Evolutionary conservation across 2,113 vertebrate species (phyloP).

Genomic region (Alexandromys fortis): DNA sequence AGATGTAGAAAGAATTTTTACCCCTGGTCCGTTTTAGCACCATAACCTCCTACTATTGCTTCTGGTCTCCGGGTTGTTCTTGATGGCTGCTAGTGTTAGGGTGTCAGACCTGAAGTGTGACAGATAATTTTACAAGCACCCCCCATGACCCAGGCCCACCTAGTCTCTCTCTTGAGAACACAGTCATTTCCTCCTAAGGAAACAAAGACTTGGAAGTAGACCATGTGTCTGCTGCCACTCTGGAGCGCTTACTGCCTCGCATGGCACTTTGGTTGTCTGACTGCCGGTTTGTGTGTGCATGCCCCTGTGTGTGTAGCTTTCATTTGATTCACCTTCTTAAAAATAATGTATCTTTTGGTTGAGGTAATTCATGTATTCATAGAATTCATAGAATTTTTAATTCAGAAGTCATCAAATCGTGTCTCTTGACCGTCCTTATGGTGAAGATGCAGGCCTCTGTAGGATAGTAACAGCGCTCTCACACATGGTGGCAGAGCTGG

Average conservation of each 20-base stretch:
- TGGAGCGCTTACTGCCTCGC: not conserved
- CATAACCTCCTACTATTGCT: not conserved
- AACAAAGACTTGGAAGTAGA: not conserved
- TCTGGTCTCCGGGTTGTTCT: conserved; percentile 6
- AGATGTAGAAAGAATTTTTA: not conserved
- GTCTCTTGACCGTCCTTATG: not conserved
- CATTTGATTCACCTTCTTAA: not conserved
- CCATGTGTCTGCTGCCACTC: too few species aligned
- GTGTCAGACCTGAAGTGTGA: not conserved
- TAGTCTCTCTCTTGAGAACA: not conserved
- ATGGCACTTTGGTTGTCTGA: not conserved
- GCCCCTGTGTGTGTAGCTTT: not conserved
- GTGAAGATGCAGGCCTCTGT: not conserved
- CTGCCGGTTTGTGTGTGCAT: rapidly evolving
- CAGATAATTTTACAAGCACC: not conserved
- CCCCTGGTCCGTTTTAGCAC: not conserved
- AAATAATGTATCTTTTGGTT: not conserved
- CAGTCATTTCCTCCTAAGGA: not conserved
- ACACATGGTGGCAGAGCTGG: not conserved
- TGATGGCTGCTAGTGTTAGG: not conserved
- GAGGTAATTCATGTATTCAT: not conserved
- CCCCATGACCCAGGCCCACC: not conserved
- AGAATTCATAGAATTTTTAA: not conserved
- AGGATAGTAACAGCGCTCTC: not conserved
- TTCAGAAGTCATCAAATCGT: not conserved